Percentiles rank a stretch among this genome's conserved stretches.
Evolutionary conservation across 2,797 vertebrate species (phyloP).

Genomic region (Geotrypetes seraphini): DNA sequence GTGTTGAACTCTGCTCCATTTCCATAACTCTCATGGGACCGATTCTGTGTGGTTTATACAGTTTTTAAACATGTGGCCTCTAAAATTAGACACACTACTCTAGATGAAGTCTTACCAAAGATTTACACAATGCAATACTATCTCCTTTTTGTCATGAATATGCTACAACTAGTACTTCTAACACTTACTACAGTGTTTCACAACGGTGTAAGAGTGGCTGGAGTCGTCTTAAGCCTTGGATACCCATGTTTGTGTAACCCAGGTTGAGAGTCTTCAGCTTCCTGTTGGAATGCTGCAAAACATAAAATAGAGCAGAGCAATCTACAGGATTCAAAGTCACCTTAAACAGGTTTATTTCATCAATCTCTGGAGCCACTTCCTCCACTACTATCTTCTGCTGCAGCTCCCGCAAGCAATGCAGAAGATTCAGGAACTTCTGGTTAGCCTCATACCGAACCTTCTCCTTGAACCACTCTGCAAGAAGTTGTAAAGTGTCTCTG

Average conservation of each 20-base stretch:
- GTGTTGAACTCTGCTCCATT: no score
- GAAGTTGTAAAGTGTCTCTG: slow-evolving; percentile 3
- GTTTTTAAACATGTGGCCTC: no score
- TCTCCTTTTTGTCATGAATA: no score
- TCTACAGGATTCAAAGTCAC: slow-evolving; percentile 51
- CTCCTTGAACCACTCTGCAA: slow-evolving; percentile 40
- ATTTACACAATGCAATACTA: no score
- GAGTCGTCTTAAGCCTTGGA: slow-evolving; percentile 37
- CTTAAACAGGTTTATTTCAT: slow-evolving; percentile 47
- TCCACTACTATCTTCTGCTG: slow-evolving; percentile 31
- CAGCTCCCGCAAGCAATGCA: slow-evolving; percentile 53
- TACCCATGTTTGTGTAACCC: slow-evolving; percentile 55
- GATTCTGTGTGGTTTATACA: no score
- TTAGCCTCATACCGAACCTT: slow-evolving; percentile 35
- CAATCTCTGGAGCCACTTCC: slow-evolving; percentile 37
- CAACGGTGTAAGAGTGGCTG: slow-evolving; percentile 46
- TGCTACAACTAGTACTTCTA: not conserved
- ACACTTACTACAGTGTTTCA: slow-evolving; percentile 50
- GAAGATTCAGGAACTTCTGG: slow-evolving; percentile 39
- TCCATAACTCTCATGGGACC: no score
- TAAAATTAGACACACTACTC: no score
- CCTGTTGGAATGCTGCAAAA: slow-evolving; percentile 43
- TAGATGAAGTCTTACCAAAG: no score
- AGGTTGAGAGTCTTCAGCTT: slow-evolving; percentile 46
- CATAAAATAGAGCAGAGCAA: slow-evolving; percentile 47